A percentile compares a stretch with the other conserved stretches of the same genome.
Evolutionary conservation across 2,888 invertebrate species (phyloP).

Genomic region (Tachina grossa): DNA sequence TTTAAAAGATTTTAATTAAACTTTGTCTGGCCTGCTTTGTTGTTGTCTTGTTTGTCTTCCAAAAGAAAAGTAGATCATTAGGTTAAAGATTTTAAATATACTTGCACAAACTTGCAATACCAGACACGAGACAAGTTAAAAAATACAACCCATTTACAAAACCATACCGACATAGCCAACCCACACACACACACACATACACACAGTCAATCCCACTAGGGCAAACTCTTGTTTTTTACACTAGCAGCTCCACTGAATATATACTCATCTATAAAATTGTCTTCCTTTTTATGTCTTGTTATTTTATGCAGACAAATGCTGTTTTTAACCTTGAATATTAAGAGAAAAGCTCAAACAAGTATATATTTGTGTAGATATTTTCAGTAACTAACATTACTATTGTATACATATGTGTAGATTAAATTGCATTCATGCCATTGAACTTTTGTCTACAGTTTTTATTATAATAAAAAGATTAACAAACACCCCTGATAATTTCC

Average conservation of each 20-base stretch:
- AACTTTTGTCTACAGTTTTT: conserved; percentile 61
- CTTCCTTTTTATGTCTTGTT: conserved; percentile 65
- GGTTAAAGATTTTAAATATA: conserved; percentile 64
- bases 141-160: conserved; percentile 40
- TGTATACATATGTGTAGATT: background rate
- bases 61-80: conserved; percentile 64
- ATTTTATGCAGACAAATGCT: conserved; percentile 69
- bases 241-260: conserved; percentile 34
- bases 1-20: conserved; percentile 60
- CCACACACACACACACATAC: conserved; percentile 8
- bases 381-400: background rate
- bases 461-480: conserved; percentile 54
- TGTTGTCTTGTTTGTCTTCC: conserved; percentile 24
- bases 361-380: conserved; percentile 1
- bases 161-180: background rate
- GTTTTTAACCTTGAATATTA: conserved; percentile 67
- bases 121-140: conserved; percentile 47
- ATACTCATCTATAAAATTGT: conserved; percentile 33
- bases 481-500: conserved; percentile 19
- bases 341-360: conserved; percentile 9
- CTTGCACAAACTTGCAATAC: conserved; percentile 37
- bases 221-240: background rate
- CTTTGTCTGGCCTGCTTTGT: conserved; percentile 39
- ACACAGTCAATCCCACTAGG: background rate
- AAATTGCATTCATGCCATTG: conserved; percentile 44